These are phyloP conservation scores for Calypte anna DNA, from an alignment of 2,113 vertebrate species.

Conservation along the genomic window DNA sequence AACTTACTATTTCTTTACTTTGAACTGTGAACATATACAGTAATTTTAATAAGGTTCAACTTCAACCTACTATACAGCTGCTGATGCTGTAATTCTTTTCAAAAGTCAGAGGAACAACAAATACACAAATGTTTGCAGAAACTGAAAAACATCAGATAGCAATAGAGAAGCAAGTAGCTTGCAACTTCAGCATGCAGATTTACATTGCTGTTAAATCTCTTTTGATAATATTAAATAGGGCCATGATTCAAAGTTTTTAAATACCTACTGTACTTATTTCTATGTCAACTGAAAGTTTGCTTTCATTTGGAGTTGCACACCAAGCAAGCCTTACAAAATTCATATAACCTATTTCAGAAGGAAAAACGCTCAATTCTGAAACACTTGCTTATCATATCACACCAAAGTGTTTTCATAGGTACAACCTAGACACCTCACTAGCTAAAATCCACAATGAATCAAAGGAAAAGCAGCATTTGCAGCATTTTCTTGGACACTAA, in stretches of 20 bases:
- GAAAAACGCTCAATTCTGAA: not conserved
- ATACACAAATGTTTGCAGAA: not conserved
- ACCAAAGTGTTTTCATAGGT: not conserved
- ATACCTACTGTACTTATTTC: slow-evolving; percentile 1
- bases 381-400: not conserved
- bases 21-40: not conserved
- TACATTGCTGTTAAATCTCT: not conserved
- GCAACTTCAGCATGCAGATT: not conserved
- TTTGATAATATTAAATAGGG: not conserved
- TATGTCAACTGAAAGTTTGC: slow-evolving; percentile 19
- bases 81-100: not conserved
- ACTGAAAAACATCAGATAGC: not conserved
- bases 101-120: not conserved
- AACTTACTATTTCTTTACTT: not conserved
- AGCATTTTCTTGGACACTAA: not conserved
- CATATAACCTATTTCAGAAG: not conserved
- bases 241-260: slow-evolving; percentile 7
- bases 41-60: not conserved
- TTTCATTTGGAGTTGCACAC: not conserved
- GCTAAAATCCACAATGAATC: not conserved
- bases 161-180: not conserved
- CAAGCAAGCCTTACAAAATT: not conserved
- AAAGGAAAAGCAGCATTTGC: not conserved
- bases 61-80: not conserved
- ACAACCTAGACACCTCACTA: not conserved